Evolutionary conservation across 1,140 invertebrate species (phyloP).

Genomic region (Nephila pilipes): DNA sequence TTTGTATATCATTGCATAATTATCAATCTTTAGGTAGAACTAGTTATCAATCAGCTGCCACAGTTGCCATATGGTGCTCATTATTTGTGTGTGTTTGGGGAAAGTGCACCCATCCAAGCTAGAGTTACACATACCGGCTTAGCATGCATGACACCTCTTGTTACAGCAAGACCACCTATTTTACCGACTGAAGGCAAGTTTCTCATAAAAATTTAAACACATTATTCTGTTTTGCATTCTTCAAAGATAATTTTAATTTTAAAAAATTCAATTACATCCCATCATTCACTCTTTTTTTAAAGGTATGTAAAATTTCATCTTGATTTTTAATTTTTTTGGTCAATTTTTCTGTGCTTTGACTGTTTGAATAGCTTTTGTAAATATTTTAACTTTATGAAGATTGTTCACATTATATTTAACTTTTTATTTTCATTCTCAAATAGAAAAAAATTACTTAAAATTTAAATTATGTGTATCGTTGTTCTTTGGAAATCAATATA

Average conservation of each 20-base stretch:
- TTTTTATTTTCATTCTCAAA: no score
- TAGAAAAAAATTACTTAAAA: no score
- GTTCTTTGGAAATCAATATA: no score
- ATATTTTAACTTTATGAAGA: no score
- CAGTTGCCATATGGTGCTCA: slow-evolving; percentile 93
- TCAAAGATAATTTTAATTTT: background rate
- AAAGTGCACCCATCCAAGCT: slow-evolving; percentile 91
- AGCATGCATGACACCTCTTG: slow-evolving; percentile 91
- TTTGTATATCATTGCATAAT: no score
- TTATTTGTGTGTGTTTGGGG: slow-evolving; percentile 95
- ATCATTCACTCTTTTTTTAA: background rate
- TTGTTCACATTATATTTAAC: no score
- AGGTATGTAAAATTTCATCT: no score
- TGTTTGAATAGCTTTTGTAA: no score
- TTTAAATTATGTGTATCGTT: background rate
- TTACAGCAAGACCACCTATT: slow-evolving; percentile 89
- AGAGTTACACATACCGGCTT: slow-evolving; percentile 89
- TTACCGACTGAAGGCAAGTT: slow-evolving; percentile 84
- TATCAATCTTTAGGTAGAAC: slow-evolving; percentile 84
- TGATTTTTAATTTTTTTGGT: no score
- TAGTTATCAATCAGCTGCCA: slow-evolving; percentile 93
- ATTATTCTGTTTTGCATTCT: background rate
- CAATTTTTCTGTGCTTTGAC: no score
- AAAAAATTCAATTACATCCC: background rate
- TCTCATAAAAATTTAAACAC: background rate